Base-by-base conservation (phyloP, 2,113 vertebrate species). In the Salminus brasiliensis region DNA sequence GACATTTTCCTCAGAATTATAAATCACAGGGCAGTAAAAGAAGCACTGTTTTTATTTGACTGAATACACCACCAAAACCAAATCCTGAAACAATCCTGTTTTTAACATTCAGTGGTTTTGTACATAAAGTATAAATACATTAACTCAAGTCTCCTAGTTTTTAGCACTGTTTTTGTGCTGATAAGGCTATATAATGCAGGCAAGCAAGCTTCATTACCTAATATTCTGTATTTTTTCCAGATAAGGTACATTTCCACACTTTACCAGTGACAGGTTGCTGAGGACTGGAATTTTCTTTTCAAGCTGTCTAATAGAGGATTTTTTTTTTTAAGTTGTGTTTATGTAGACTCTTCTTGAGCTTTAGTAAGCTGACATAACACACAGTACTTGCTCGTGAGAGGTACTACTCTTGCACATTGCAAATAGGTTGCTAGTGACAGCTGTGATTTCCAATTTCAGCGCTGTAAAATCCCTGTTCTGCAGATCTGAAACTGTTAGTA, bases 201-300 rank as follows among this genome's bases (percentile, higher is more conserved):
- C n/a, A n/a, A n/a, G 30, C 6, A 15, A 15, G 30, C 60, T 34
- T 63, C 60, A 63, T 34, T 63, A 34, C 6, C 60, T 34, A 16
- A 63, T 63, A 63, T 63, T 30, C 25, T 63, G 13, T 34, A 63
- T 15, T 34, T 63, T 9, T n/a, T n/a, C n/a, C n/a, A n/a, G n/a
- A n/a, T n/a, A 34, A 16, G 16, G 6, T 9, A 10, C 60, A 63
- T 34, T 63, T 34, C 11, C 29, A 34, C 15, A 34, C 60, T 63
- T 63, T 21, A 63, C 60, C 32, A 34, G 30, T 63, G 60, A 63
- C 60, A 34, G 60, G 15, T 34, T 63, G 60, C 60, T 63, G 60
- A 63, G 30, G 30, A 32, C 60, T 63, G 30, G 10, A 7, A 63
- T 63, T 63, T 63, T 34, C 60, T 63, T 63, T 32, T 63, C 30